Evolutionary conservation across 1,140 invertebrate genomes (phyloP), one percentile per base, ranked within the genome.

Genomic region (Formica exsecta): DNA sequence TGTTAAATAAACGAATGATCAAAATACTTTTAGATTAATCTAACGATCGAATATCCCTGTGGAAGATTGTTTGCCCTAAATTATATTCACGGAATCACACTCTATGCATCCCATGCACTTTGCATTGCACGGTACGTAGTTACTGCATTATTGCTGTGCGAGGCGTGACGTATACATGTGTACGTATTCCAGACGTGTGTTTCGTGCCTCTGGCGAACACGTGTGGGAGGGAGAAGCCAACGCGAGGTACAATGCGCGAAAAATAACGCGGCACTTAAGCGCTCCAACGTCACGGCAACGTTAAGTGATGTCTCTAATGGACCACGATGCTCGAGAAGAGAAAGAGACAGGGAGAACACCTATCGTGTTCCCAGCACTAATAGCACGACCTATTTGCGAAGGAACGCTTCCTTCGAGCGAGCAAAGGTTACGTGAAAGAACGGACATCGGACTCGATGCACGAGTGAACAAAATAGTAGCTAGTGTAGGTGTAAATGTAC

Each of bases 221-320:
- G 13, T 51, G 44, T 71, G 44, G 16, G 48, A 8, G 48, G 48
- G 48, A 5, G 44, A 16, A 22, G 3, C 7, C 77, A 41, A 25
- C 76, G 32, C n/a, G 71, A 64, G 41, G 44, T 64, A 76, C 70
- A 75, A 62, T 62, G 36, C 38, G 73, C 62, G 81, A 85, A 85
- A 85, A 85, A 77, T 85, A 85, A 77, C 62, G 62, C 61, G 44
- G 71, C 81, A 77, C 81, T 85, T 77, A 77, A 77, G 73, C 62
- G 73, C 61, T 41, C 73, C 32, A 36, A 76, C 81, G 61, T 85
- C 81, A 32, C 59, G 36, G 25, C 74, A 36, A 76, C 57, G 44
- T 62, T 85, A 85, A 85, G 73, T 85, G 81, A 85, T 38, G 73
- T 85, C 74, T 85, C 75, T 85, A 85, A 85, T 85, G 81, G 81